A percentile compares a stretch with the other conserved stretches of the same genome.
Evolutionary conservation across 2,888 invertebrate species (phyloP).

Genomic region (Byasa hedistus): DNA sequence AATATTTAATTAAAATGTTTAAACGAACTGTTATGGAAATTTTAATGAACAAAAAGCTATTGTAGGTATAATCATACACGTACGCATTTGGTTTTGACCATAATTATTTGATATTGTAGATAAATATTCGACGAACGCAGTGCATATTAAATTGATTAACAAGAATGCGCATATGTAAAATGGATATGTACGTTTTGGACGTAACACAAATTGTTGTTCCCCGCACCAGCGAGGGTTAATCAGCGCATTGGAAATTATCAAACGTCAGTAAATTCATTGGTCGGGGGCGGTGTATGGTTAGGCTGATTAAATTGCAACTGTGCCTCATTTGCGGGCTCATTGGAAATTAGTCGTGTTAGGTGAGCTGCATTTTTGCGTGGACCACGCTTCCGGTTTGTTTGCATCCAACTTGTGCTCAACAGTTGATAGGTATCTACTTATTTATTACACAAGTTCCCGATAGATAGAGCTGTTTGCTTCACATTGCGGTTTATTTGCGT

Average conservation of each 20-base stretch:
- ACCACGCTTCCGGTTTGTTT: slow-evolving; percentile 4
- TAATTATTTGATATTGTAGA: too few relatives aligned
- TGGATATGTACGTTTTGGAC: not conserved
- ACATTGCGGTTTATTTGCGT: slow-evolving; percentile 3
- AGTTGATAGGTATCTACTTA: slow-evolving; percentile 10
- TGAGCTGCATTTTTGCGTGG: slow-evolving; percentile 3
- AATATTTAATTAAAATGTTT: too few relatives aligned
- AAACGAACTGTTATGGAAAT: too few relatives aligned
- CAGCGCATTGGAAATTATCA: slow-evolving; percentile 8
- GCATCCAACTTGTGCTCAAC: not conserved
- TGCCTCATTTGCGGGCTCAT: slow-evolving; percentile 12
- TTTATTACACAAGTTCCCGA: slow-evolving; percentile 10
- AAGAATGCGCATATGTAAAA: not conserved
- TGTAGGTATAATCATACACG: too few relatives aligned
- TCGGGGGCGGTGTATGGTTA: not conserved
- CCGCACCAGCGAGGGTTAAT: not conserved
- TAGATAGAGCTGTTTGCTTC: slow-evolving; percentile 1
- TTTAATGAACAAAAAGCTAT: too few relatives aligned
- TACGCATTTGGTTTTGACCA: too few relatives aligned
- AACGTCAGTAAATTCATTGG: not conserved
- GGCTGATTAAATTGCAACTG: slow-evolving; percentile 18
- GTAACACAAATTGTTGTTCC: not conserved
- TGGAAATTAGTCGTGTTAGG: slow-evolving; percentile 13
- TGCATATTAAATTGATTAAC: too few relatives aligned
- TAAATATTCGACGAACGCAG: too few relatives aligned